Evolutionary conservation across 1,140 invertebrate genomes (phyloP), one percentile per base, ranked within the genome.

Genomic region (Pararge aegeria): DNA sequence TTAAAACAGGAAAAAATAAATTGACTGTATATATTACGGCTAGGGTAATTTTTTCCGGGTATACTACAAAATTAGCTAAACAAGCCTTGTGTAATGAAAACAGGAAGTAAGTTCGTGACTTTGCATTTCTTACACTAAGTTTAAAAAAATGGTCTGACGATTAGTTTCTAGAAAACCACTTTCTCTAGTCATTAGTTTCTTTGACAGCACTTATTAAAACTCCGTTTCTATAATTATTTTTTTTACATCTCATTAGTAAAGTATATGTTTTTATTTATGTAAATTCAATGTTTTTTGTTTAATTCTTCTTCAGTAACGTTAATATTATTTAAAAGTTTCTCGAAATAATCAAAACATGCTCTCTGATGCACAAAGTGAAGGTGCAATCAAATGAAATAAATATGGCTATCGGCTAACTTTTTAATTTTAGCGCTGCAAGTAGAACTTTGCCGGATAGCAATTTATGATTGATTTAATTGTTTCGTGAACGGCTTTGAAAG

Each of bases 61-160:
- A n/a, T n/a, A n/a, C n/a, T 50, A 46, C 50, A 57, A 55, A 66
- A 61, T 62, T 61, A 58, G 55, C 37, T 44, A 62, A 66, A 59
- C 44, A 56, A 67, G 42, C 20, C 50, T 54, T 61, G 46, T 61
- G 52, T 46, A 62, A 59, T 55, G 55, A 52, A 38, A 56, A 67
- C 56, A 56, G 46, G 53, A 52, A 56, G 59, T 55, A 51, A 60
- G 53, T 48, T 56, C 61, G 56, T 68, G 65, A 68, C 56, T 44
- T 40, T 24, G 56, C 65, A 68, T 61, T 68, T 60, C 40, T 49
- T 60, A 46, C 55, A 34, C 20, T 49, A 50, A 49, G 55, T 53
- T 37, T 12, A 34, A 34, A 54, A 55, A 59, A 15, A 67, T 50
- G 19, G 40, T 46, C 12, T 46, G 51, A 29, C 24, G 29, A 51